Evolutionary conservation across 2,113 vertebrate genomes (phyloP), one percentile per base, ranked within the genome.

Genomic region (Mesoclemmys tuberculata): DNA sequence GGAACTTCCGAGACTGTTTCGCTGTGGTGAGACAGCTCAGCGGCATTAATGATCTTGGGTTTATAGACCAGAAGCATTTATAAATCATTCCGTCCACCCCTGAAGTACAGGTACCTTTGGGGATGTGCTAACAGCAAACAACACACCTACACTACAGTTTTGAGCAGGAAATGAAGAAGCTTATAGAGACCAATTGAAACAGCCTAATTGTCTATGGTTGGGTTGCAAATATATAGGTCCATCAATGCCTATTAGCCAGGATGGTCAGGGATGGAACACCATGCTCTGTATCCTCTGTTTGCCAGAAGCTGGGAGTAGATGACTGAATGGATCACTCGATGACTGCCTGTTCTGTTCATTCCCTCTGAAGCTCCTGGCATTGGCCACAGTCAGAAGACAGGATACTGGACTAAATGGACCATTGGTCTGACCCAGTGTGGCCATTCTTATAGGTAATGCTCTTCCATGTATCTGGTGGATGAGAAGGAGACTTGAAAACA

Each of bases 1-100:
- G 78, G 68, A 94, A 96, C 93, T 85, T 92, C 80, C 96, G 90
- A 80, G 85, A 77, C 94, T 86, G 64, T 77, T 79, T 87, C 87
- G 88, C 84, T 95, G 93, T 31, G 3, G 83, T 68, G 80, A 83
- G 82, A 90, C 52, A 83, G 82, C 48, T 84, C n/a, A 71, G 83
- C 51, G 29, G 83, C 93, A 78, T 85, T 89, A 93, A 61, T 77
- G 0, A 81, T 51, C 46, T 78, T 90, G 61, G 5, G 1, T 83
- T 80, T 93, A 91, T 75, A 89, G 88, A 77, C 46, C 77, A 92
- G 83, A 64, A 92, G 85, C 56, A 84, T 35, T 54, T 89, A 80
- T 54, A 68, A 54, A 85, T 91, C 79, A 46, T 90, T 48, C 26
- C 74, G 44, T 79, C 82, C 82, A 54, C 41, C 0, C 5, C 49